A percentile compares a stretch with the other conserved stretches of the same genome.
phyloP scores from a whole-genome alignment of 2,888 invertebrate species.

The Rutpela maculata region DNA sequence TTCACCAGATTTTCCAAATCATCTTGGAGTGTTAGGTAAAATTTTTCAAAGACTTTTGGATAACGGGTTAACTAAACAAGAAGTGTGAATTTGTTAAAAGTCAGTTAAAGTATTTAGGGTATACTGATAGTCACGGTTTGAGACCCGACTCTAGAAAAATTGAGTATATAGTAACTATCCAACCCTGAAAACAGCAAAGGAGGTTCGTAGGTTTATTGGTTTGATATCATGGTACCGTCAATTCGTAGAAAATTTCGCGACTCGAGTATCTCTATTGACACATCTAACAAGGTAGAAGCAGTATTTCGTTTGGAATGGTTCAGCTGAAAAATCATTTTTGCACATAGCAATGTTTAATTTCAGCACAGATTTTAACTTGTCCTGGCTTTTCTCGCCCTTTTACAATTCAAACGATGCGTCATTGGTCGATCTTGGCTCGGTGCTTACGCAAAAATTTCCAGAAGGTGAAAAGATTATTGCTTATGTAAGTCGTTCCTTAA shows the following conservation, averaged over 20 bases:
- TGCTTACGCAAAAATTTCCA: background rate
- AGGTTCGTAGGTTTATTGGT: background rate
- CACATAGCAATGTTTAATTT: background rate
- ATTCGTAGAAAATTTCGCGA: background rate
- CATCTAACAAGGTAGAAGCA: background rate
- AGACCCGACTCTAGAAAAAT: background rate
- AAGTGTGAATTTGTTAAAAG: background rate
- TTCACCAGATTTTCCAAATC: background rate
- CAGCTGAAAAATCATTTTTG: background rate
- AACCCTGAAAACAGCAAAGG: background rate
- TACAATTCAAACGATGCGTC: slow-evolving; percentile 2
- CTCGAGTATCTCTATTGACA: background rate
- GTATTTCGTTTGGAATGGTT: background rate
- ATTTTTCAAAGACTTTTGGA: background rate
- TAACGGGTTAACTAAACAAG: background rate
- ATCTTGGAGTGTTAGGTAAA: background rate
- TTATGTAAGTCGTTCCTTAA: slow-evolving; percentile 1
- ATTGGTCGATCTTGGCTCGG: background rate
- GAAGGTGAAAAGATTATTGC: slow-evolving; percentile 20
- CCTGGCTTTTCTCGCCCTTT: slow-evolving; percentile 3
- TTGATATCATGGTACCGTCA: background rate
- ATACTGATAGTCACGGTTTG: background rate
- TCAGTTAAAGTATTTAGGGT: slow-evolving; percentile 7
- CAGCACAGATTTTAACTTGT: slow-evolving; percentile 1
- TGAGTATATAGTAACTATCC: background rate